A percentile compares a stretch with the other conserved stretches of the same genome.
Conservation (phyloP, 2,113 vertebrate species). For the Psammodynastes pulverulentus region DNA sequence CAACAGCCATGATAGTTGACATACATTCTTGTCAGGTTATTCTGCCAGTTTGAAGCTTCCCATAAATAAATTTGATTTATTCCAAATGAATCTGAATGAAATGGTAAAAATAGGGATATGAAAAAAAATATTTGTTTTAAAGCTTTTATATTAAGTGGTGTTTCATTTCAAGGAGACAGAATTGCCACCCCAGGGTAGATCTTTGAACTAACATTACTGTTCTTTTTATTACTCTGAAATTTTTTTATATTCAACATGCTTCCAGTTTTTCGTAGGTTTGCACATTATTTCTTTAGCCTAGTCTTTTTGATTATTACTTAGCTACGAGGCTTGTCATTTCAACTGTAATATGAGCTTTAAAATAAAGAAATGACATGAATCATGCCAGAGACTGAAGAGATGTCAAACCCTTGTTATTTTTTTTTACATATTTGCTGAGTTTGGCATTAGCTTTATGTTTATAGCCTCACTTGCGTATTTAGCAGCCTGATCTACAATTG, state of each 20-base stretch:
- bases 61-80: neutral
- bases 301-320: constrained; percentile 35
- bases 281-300: constrained; percentile 18
- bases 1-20: neutral
- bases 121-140: neutral
- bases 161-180: neutral
- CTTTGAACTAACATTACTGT: neutral
- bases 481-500: neutral
- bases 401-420: neutral
- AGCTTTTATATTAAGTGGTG: neutral
- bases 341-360: neutral
- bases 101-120: neutral
- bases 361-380: neutral
- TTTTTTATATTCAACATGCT: constrained; percentile 5
- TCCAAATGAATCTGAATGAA: neutral
- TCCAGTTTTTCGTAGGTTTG: constrained; percentile 17
- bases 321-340: constrained; percentile 22
- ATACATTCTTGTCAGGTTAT: neutral
- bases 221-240: constrained; percentile 15
- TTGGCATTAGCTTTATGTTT: constrained; percentile 20
- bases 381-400: neutral
- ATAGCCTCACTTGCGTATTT: neutral
- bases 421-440: constrained; percentile 6
- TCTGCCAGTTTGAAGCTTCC: neutral
- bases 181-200: neutral